These are phyloP conservation scores for Pangasius mekongensis DNA, from an alignment of 2,797 vertebrate species.

Conservation along the genomic window DNA sequence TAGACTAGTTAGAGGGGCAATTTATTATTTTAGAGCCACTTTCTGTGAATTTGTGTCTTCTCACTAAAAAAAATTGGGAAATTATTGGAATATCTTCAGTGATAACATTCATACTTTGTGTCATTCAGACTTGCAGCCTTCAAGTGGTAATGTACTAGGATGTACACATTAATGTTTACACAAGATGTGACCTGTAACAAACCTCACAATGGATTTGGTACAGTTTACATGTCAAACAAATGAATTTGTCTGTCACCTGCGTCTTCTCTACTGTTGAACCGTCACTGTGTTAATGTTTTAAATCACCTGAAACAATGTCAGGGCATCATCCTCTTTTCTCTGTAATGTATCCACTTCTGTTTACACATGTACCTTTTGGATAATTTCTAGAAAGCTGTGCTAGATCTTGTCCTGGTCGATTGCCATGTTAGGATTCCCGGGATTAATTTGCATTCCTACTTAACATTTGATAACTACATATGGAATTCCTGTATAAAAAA, in stretches of 20 bases:
- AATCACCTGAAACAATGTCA: not conserved
- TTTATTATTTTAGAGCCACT: not conserved
- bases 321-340: not conserved
- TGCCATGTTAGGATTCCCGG: not conserved
- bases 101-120: not conserved
- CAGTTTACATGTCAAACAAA: conserved; percentile 17
- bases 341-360: not conserved
- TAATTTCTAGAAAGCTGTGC: not conserved
- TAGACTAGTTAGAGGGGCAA: not conserved
- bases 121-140: not conserved
- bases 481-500: not conserved
- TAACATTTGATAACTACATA: not conserved
- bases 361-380: not conserved
- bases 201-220: not conserved
- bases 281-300: not conserved
- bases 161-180: not conserved
- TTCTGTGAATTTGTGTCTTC: not conserved
- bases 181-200: not conserved
- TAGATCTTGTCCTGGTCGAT: not conserved
- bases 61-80: too few species aligned
- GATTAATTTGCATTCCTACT: not conserved
- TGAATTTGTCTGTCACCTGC: not conserved
- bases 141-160: not conserved
- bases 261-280: not conserved
- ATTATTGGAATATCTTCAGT: not conserved